A percentile compares a stretch with the other conserved stretches of the same genome.
These are phyloP conservation scores for Drosophila willistoni DNA, from an alignment of 1,140 invertebrate genomes.

Conservation along the genomic window DNA sequence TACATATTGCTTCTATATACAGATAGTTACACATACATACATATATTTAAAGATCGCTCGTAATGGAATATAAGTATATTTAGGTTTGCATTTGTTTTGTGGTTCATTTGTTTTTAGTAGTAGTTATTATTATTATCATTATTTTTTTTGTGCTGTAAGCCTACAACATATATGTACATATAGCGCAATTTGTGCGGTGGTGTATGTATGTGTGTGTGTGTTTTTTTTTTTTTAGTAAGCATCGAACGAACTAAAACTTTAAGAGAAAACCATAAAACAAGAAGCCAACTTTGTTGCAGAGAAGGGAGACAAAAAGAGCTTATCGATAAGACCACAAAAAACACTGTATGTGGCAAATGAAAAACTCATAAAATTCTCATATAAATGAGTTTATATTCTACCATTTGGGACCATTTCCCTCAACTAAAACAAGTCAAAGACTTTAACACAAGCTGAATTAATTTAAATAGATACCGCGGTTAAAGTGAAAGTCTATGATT, in stretches of 20 bases:
- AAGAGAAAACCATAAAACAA: constrained; percentile 16
- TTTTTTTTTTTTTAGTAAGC: background rate
- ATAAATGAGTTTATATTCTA: constrained; percentile 1
- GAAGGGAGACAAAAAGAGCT: background rate
- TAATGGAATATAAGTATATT: background rate
- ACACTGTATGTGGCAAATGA: constrained; percentile 4
- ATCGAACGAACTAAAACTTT: background rate
- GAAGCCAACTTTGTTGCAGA: constrained; percentile 15
- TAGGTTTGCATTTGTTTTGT: constrained; percentile 1
- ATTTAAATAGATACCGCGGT: background rate
- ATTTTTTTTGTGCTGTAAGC: constrained; percentile 2
- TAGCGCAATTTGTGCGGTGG: background rate
- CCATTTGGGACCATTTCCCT: background rate
- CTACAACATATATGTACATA: constrained; percentile 3
- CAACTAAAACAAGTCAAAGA: background rate
- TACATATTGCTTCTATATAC: constrained; percentile 15
- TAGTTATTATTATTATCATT: background rate
- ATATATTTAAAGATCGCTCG: constrained; percentile 3
- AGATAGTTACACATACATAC: constrained; percentile 32
- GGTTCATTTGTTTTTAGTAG: background rate
- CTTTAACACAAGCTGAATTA: background rate
- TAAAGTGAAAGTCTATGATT: too few species aligned
- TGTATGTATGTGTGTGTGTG: background rate
- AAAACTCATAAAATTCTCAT: constrained; percentile 10
- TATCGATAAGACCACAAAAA: background rate